phyloP scores from a whole-genome alignment of 2,797 vertebrate genomes.

The Sphenodon punctatus region DNA sequence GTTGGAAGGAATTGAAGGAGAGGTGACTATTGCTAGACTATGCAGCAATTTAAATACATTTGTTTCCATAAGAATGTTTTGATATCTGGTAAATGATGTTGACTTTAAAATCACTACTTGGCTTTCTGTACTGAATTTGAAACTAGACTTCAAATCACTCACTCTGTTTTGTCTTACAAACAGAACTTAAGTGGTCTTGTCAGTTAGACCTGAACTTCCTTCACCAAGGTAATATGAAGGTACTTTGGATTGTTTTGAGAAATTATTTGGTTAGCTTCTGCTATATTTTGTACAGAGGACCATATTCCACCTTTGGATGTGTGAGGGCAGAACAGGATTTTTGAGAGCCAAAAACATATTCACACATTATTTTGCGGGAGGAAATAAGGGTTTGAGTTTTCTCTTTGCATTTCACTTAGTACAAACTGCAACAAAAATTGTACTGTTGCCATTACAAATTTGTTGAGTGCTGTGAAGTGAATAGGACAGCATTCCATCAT shows the following conservation, averaged over 20 bases:
- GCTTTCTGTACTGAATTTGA: no score
- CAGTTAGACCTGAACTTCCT: neutral
- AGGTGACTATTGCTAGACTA: neutral
- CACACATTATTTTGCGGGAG: neutral
- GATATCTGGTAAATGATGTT: neutral
- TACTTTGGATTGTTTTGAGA: neutral
- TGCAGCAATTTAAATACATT: neutral
- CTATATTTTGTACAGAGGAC: neutral
- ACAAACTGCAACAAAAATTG: neutral
- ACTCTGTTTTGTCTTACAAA: constrained; percentile 15
- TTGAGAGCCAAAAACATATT: neutral
- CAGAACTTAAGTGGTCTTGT: constrained; percentile 6
- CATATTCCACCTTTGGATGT: neutral
- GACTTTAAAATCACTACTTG: constrained; percentile 39
- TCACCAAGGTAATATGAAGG: neutral
- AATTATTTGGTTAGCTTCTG: neutral
- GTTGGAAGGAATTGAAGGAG: neutral
- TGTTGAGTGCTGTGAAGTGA: neutral
- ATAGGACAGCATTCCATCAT: neutral
- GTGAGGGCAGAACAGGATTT: neutral
- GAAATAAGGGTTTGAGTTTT: neutral
- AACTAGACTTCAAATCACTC: neutral
- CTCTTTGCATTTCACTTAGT: neutral
- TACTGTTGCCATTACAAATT: neutral
- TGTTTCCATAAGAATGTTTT: neutral